Percentiles rank a stretch among this genome's conserved stretches.
Conservation (phyloP, 2,113 vertebrate species). For the Xiphophorus hellerii region DNA sequence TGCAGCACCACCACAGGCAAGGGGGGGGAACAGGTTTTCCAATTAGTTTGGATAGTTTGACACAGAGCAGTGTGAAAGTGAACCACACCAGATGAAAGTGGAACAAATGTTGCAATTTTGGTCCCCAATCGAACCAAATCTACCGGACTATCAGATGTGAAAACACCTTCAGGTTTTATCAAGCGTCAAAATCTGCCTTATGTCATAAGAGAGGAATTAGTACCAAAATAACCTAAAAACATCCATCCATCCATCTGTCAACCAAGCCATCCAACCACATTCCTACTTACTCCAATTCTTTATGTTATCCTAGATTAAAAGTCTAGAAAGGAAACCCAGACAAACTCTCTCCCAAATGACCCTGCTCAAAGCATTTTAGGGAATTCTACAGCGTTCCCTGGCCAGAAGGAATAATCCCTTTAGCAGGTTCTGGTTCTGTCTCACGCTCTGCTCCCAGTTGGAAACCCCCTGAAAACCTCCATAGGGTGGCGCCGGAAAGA, state of each 20-base stretch:
- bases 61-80: no score
- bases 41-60: no score
- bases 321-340: neutral
- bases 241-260: neutral
- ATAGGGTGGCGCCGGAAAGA: no score
- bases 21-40: no score
- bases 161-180: no score
- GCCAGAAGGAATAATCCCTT: neutral
- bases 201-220: neutral
- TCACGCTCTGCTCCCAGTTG: neutral
- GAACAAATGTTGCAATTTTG: no score
- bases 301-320: neutral
- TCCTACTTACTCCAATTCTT: neutral
- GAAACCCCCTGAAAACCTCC: no score
- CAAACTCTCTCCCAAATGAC: neutral
- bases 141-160: no score
- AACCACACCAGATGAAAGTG: no score
- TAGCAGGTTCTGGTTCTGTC: neutral
- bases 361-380: neutral
- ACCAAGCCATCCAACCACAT: neutral
- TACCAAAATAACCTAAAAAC: neutral
- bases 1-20: no score
- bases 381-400: neutral
- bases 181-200: neutral
- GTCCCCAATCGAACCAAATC: no score